Evolutionary conservation across 2,888 invertebrate species (phyloP), one percentile per base, ranked within the genome.

Genomic region (Acleris laterana): DNA sequence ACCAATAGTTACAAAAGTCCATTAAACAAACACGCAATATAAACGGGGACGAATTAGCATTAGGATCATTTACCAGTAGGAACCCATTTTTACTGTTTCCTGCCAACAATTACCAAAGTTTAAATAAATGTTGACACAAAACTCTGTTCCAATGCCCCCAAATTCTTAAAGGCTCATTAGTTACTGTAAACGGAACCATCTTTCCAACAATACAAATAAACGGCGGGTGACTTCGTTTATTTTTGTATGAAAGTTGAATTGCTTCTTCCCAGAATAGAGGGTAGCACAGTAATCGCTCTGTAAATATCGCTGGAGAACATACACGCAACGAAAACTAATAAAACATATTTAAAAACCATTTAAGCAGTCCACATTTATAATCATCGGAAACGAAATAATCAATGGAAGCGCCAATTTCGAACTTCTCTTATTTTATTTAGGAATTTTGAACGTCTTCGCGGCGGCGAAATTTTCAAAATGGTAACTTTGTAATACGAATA

Each of bases 121-220:
- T 66, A 66, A 61, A 66, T 67, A 63, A 67, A 63, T 67, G 52
- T 67, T 67, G 67, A 70, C 65, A 65, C 60, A 65, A 56, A 57
- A 74, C 72, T 72, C 69, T 71, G 70, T 74, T 74, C 70, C 62
- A 69, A 70, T 81, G 80, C 82, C 79, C 77, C 74, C 78, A 81
- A 84, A 85, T 87, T 85, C 84, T 84, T 80, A 83, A 85, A 84
- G 83, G 85, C 74, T 86, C 84, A 84, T 87, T 84, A 87, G 84
- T 87, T 83, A 77, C 78, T 79, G 79, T 81, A 81, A 79, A 81
- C 79, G 74, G 77, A 78, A 77, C 79, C 82, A 79, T 82, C 83
- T 81, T 82, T 81, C 83, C 82, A 79, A 85, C 85, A 88, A 78
- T 84, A 87, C 85, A 90, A 90, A 90, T 84, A 89, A 84, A 87